phyloP scores from a whole-genome alignment of 1,140 invertebrate species.

The Heliconius eleuchia region DNA sequence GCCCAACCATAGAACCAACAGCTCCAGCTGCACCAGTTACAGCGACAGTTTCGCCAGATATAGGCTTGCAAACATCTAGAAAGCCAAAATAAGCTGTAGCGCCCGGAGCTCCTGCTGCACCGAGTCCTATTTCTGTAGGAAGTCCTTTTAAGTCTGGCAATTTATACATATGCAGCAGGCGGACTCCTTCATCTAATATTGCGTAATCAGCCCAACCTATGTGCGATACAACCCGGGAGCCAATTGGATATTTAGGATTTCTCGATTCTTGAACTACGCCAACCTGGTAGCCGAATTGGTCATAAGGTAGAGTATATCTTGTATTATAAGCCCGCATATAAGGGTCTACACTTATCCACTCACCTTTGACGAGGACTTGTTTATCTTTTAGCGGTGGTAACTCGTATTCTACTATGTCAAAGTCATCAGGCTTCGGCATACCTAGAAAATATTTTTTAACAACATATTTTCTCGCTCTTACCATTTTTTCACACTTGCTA shows the following conservation, averaged over 20 bases:
- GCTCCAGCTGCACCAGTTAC: constrained; percentile 86
- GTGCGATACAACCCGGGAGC: constrained; percentile 78
- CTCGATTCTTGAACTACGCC: constrained; percentile 57
- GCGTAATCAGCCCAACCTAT: constrained; percentile 83
- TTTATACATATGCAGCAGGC: constrained; percentile 52
- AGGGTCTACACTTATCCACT: constrained; percentile 81
- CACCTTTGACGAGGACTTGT: constrained; percentile 74
- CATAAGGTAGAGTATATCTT: constrained; percentile 49
- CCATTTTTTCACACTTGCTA: neutral
- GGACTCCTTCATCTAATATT: constrained; percentile 51
- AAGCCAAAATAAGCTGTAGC: constrained; percentile 89
- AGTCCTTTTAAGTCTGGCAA: constrained; percentile 57
- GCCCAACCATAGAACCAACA: constrained; percentile 87
- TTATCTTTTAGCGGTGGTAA: constrained; percentile 61
- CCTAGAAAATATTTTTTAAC: constrained; percentile 69
- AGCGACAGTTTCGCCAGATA: constrained; percentile 86
- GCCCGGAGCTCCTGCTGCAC: constrained; percentile 65
- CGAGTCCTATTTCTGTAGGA: constrained; percentile 48
- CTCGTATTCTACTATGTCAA: constrained; percentile 69
- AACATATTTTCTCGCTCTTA: constrained; percentile 68
- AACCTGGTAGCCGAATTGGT: constrained; percentile 70
- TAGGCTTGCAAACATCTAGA: constrained; percentile 85
- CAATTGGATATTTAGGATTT: constrained; percentile 79
- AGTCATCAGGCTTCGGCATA: constrained; percentile 68
- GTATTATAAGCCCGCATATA: constrained; percentile 68